Percentiles rank a stretch among this genome's conserved stretches.
Conservation (phyloP, 1,140 invertebrate genomes). For the Dryas iulia region DNA sequence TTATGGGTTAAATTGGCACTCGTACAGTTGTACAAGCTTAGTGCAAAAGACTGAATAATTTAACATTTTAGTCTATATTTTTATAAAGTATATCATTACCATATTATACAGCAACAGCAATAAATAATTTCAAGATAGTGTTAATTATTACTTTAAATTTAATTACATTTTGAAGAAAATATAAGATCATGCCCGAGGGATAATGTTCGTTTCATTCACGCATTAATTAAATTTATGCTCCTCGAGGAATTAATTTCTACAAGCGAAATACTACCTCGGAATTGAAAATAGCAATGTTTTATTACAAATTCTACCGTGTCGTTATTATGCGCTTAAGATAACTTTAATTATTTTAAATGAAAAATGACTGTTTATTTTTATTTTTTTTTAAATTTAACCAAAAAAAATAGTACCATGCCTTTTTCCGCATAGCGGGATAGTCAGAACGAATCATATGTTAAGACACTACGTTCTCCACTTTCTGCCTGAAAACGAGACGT, state of each 20-base stretch:
- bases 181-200: constrained; percentile 27
- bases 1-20: no score
- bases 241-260: constrained; percentile 31
- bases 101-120: not conserved
- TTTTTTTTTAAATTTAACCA: not conserved
- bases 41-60: no score
- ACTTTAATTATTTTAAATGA: not conserved
- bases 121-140: not conserved
- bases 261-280: not conserved
- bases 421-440: no score
- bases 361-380: no score
- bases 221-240: constrained; percentile 43
- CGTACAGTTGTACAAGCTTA: no score
- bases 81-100: not conserved
- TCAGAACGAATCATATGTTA: no score
- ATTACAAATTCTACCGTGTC: not conserved
- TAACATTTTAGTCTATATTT: no score
- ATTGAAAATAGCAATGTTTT: not conserved
- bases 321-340: not conserved
- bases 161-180: constrained; percentile 20
- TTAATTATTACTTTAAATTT: not conserved
- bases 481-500: no score
- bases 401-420: not conserved
- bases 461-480: no score
- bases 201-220: constrained; percentile 32